Conservation (phyloP, 2,888 invertebrate genomes). For the Lymantria monacha region DNA sequence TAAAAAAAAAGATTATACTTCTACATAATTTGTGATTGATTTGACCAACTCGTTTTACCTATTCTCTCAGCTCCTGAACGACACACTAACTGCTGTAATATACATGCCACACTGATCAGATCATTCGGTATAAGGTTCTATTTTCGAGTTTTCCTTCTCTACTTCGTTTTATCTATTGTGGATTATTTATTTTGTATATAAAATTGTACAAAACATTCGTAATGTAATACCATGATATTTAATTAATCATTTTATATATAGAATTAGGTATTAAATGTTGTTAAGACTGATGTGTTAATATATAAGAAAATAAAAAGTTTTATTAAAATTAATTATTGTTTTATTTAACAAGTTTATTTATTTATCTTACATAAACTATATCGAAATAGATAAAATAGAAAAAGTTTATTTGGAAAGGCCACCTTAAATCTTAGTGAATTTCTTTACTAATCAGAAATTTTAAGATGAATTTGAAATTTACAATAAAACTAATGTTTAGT, state of each 20-base stretch:
- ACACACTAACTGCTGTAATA: no score
- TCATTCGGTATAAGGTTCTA: no score
- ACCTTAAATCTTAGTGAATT: slow-evolving; percentile 53
- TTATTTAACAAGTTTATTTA: slow-evolving; percentile 45
- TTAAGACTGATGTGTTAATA: slow-evolving; percentile 38
- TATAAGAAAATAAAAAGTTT: slow-evolving; percentile 17
- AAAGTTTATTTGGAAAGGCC: slow-evolving; percentile 78
- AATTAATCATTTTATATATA: not conserved
- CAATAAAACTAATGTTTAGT: slow-evolving; percentile 6
- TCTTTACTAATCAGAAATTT: slow-evolving; percentile 19
- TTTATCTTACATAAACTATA: slow-evolving; percentile 74
- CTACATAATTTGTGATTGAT: no score
- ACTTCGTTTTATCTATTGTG: no score
- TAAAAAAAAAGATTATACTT: no score
- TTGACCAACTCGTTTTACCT: no score
- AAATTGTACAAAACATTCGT: no score
- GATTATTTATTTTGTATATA: no score
- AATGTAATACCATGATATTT: no score
- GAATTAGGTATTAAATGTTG: slow-evolving; percentile 20
- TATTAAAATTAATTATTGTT: slow-evolving; percentile 34
- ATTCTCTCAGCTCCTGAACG: no score
- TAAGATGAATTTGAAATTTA: slow-evolving; percentile 26
- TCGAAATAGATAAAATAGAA: slow-evolving; percentile 71
- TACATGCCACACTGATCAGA: no score
- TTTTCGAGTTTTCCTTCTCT: no score